Evolutionary conservation across 1,140 invertebrate species (phyloP).

Genomic region (Monomorium pharaonis): DNA sequence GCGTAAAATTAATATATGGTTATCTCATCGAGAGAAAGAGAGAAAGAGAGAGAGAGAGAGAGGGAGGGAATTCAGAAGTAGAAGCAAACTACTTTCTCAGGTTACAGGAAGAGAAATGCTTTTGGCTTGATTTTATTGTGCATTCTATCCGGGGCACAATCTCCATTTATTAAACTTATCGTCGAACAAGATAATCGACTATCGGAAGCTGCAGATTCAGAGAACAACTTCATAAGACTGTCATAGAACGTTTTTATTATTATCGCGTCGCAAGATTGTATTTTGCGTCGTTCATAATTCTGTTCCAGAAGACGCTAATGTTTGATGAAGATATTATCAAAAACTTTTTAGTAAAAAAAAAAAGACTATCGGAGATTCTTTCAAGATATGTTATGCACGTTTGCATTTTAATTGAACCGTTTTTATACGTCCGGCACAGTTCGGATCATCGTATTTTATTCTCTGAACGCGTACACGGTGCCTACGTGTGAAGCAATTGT

Average conservation of each 20-base stretch:
- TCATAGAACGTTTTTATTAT: not conserved
- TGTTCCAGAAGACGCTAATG: not conserved
- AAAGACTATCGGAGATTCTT: constrained; percentile 3
- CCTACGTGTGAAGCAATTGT: constrained; percentile 35
- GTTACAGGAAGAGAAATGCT: constrained; percentile 1
- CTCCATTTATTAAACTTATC: constrained; percentile 45
- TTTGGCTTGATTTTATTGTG: not conserved
- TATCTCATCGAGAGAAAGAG: not conserved
- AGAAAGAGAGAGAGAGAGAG: not conserved
- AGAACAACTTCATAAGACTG: not conserved
- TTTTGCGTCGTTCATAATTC: not conserved
- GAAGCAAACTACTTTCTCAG: constrained; percentile 33
- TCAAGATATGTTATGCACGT: not conserved
- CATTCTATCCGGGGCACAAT: constrained; percentile 13
- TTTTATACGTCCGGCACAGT: constrained; percentile 1
- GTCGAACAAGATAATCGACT: constrained; percentile 40
- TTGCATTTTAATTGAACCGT: constrained; percentile 17
- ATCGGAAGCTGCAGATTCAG: constrained; percentile 1
- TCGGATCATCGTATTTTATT: constrained; percentile 24
- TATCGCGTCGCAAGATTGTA: not conserved
- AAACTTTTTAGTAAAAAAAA: not conserved
- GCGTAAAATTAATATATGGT: constrained; percentile 43
- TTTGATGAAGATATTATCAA: not conserved
- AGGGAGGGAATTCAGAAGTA: not conserved
- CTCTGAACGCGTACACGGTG: not conserved